Conservation (phyloP, 1,140 invertebrate genomes). For the Philotrypesis tridentata region DNA sequence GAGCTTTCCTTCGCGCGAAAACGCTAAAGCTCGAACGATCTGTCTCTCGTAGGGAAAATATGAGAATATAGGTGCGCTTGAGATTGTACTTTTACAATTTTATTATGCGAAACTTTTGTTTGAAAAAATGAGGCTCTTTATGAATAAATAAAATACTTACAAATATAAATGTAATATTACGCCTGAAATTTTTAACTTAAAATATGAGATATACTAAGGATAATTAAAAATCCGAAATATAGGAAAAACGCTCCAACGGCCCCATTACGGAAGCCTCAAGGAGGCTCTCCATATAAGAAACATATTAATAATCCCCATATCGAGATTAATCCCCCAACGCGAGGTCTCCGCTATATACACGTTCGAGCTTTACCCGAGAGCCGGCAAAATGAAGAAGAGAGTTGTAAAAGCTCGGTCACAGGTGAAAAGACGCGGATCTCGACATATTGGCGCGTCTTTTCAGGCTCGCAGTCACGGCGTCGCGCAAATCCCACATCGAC, state of each 20-base stretch:
- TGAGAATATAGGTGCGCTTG: too few species aligned
- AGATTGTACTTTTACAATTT: too few species aligned
- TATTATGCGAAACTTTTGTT: too few species aligned
- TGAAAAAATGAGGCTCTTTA: too few species aligned
- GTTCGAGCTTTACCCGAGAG: neutral
- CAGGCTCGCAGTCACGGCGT: neutral
- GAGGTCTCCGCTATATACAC: neutral
- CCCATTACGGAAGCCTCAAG: neutral
- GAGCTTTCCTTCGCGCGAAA: neutral
- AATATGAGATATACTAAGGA: too few species aligned
- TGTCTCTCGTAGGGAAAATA: too few species aligned
- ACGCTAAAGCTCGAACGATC: neutral
- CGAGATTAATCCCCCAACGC: neutral
- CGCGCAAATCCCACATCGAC: neutral
- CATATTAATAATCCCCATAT: neutral
- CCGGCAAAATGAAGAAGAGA: neutral
- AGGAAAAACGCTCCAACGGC: too few species aligned
- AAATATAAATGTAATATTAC: too few species aligned
- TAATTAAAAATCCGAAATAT: too few species aligned
- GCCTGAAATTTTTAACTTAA: too few species aligned
- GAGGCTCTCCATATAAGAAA: neutral
- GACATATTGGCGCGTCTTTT: slow-evolving; percentile 30
- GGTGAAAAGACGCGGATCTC: slow-evolving; percentile 20
- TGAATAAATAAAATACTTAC: too few species aligned
- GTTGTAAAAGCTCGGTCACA: neutral